These are phyloP conservation scores for Takifugu rubripes DNA, from an alignment of 2,797 vertebrate species.

Conservation along the genomic window DNA sequence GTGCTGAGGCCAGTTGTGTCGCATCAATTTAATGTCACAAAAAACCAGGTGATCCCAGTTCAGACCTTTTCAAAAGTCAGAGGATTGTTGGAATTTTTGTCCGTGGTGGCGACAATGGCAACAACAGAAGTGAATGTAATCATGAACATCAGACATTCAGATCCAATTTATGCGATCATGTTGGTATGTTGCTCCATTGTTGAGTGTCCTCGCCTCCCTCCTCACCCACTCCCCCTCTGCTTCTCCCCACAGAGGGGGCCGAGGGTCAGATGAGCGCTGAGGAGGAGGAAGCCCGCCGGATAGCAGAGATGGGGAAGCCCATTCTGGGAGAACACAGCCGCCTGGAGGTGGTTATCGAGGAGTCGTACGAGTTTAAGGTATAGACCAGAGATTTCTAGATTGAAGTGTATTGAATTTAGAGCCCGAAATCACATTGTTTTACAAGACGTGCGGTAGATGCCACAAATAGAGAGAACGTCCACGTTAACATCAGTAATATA, in stretches of 20 bases:
- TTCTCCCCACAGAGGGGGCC: conserved; percentile 67
- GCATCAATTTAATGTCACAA: neutral
- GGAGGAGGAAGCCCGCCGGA: conserved; percentile 87
- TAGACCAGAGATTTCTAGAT: neutral
- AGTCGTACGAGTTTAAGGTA: conserved; percentile 95
- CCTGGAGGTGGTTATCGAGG: conserved; percentile 90
- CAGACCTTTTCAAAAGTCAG: neutral
- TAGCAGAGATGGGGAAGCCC: conserved; percentile 92
- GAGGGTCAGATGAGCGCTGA: conserved; percentile 83
- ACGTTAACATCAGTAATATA: no score
- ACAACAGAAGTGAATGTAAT: no score
- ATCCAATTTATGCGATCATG: no score
- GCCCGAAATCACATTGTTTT: no score
- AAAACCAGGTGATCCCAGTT: neutral
- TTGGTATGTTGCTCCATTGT: neutral
- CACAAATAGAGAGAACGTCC: no score
- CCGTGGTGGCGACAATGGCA: neutral
- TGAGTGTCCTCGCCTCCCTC: conserved; percentile 4
- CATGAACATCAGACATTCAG: no score
- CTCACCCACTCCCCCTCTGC: neutral
- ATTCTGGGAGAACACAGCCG: conserved; percentile 87
- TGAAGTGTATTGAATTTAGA: neutral
- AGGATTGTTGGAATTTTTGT: no score
- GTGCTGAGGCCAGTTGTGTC: conserved; percentile 1
- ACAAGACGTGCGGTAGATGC: no score